Base-by-base conservation (phyloP, 1,140 invertebrate species). In the Helicoverpa armigera region DNA sequence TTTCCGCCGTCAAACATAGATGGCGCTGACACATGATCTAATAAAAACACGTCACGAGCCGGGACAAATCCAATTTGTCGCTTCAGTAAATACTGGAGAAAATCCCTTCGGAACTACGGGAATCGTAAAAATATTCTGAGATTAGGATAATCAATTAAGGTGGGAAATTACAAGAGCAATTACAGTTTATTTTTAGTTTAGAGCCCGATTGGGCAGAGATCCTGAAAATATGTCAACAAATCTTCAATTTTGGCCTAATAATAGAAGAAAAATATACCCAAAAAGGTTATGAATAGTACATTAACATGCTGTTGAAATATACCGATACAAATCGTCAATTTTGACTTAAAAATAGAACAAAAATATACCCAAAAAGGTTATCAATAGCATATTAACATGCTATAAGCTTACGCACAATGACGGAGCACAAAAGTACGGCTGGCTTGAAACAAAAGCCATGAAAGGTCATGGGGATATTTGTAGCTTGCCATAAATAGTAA, bases 21-120 rank as follows among this genome's bases (percentile, higher is more conserved):
- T 85, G 86, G 81, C 83, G 85, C 80, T 86, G 74, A 54, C 43
- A 76, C 35, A 18, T 82, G 73, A 88, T 87, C 53, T 81, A 86
- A 83, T 85, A 84, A 83, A 82, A 80, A 53, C 51, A 13, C 69
- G 18, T 51, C 31, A 61, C 54, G 48, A 16, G 43, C 69, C 60
- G 43, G 51, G 31, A 63, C 53, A 80, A 83, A 82, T 84, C 48
- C 43, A 83, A 86, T 86, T 82, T 80, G 31, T 48, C 60, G 69
- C 69, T 58, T 76, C 75, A 63, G 65, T 76, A 85, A 83, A 85
- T 75, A 81, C 63, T 23, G 35, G 72, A 76, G 31, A 80, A 75
- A 80, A 51, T 51, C 75, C 18, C 11, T 67, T 2, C n/a, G 43
- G 56, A 7, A 29, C 11, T 51, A 75, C 61, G 35, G 60, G 75